Base-by-base conservation (phyloP, 2,797 vertebrate species). In the Micromesistius poutassou region DNA sequence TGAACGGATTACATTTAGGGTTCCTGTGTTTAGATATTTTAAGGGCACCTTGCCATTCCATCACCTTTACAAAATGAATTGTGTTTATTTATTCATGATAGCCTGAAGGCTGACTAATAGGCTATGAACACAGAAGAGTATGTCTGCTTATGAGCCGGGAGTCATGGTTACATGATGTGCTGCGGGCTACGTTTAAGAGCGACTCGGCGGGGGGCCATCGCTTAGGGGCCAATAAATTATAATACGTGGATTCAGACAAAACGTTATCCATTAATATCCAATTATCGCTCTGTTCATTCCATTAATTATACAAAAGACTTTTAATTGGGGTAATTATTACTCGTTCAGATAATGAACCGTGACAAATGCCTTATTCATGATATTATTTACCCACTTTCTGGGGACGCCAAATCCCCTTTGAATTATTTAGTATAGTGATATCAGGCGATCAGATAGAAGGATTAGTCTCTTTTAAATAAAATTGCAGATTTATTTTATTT, bases 271-370 rank as follows among this genome's bases (percentile, higher is more conserved):
- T 98, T 98, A 98, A 96, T 96, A 97, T 97, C 97, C 94, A 98
- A 97, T 94, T 97, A 99, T 94, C 93, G 92, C 93, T 92, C 77
- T 90, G 95, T 95, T 93, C 94, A 93, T 95, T 92, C 94, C 95
- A 98, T 98, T 99, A 98, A 97, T 97, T 97, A 96, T 96, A 96
- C 95, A 96, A 96, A 96, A 95, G 92, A 88, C 90, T 90, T 94
- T 96, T 97, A 98, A 98, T 98, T 98, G 97, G 95, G 93, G 95
- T 97, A 97, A 97, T 98, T 98, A 96, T 94, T 95, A 94, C 93
- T 95, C 92, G 84, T 90, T 94, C 88, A 91, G 90, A 91, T 97
- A 97, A 98, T 97, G 96, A 95, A 93, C 93, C 93, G 91, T 95
- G 94, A 95, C 94, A 92, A 93, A 95, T 93, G 94, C 94, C 84